Evolutionary conservation across 2,113 vertebrate genomes (phyloP), one percentile per base, ranked within the genome.

Genomic region (Craseonycteris thonglongyai): DNA sequence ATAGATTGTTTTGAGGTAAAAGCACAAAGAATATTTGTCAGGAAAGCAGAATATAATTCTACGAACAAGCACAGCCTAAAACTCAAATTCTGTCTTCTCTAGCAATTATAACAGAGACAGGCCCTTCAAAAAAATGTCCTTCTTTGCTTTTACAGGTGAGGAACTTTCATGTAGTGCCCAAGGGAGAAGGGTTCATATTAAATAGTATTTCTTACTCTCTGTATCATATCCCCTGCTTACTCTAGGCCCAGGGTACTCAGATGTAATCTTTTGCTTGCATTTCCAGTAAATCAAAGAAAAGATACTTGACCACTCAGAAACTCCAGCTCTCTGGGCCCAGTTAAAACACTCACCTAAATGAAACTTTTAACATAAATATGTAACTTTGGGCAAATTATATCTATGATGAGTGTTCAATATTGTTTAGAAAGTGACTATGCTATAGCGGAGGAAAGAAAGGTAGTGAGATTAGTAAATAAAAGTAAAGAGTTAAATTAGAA

Each of bases 281-380:
- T 94, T 96, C 42, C 56, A 94, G 49, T 61, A 93, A 93, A 69
- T 91, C 38, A 93, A 89, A 30, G 30, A 63, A 91, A 88, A 93
- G 51, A 75, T 45, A 63, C 9, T 35, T 82, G 71, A 78, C 28
- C 68, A 86, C 40, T 88, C 80, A 82, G 51, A 79, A 82, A 95
- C 54, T 69, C 47, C 54, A 90, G 58, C 10, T 82, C 15, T 94
- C 78, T 93, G 28, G 42, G 76, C 69, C 42, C 26, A 72, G 22
- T 65, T 65, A 82, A 86, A n/a, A 14, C 30, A 65, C n/a, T 18
- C 38, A 45, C 69, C 28, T 91, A 85, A 93, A 92, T 19, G 28
- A 90, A 71, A 74, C 16, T 40, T 19, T 89, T 92, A 45, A 89
- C 21, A 45, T 38, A 93, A 88, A 79, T 3, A 10, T 24, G 33